A percentile compares a stretch with the other conserved stretches of the same genome.
Conservation (phyloP, 2,113 vertebrate species). For the Phasianus colchicus region DNA sequence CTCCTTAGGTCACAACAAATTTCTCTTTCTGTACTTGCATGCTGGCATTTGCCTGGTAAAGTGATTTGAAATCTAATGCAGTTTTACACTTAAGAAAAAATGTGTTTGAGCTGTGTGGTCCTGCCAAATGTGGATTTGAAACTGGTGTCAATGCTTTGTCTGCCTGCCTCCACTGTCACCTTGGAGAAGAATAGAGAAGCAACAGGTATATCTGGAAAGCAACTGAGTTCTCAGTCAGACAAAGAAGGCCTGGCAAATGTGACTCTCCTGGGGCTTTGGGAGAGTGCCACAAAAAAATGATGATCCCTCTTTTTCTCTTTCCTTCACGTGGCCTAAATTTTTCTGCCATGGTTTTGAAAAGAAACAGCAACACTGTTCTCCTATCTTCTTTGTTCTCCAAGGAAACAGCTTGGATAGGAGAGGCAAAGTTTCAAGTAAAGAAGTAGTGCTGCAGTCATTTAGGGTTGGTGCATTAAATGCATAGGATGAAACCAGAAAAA, state of each 20-base stretch:
- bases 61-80: background rate
- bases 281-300: background rate
- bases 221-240: background rate
- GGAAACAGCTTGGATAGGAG: background rate
- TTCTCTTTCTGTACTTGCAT: background rate
- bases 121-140: background rate
- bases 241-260: background rate
- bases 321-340: background rate
- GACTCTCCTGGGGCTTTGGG: background rate
- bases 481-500: background rate
- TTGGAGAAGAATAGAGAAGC: background rate
- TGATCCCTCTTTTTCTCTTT: background rate
- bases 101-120: background rate
- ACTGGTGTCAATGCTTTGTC: background rate
- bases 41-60: background rate
- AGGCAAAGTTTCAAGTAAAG: background rate
- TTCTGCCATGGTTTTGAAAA: background rate
- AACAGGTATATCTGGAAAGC: background rate
- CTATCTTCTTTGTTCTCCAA: slow-evolving; percentile 3
- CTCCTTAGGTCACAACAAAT: background rate
- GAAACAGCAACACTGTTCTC: background rate
- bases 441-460: background rate
- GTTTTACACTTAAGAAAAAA: background rate
- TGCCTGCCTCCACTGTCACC: background rate
- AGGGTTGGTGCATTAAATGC: background rate